These are phyloP conservation scores for Cyanoderma ruficeps DNA, from an alignment of 2,113 vertebrate species.

Conservation along the genomic window DNA sequence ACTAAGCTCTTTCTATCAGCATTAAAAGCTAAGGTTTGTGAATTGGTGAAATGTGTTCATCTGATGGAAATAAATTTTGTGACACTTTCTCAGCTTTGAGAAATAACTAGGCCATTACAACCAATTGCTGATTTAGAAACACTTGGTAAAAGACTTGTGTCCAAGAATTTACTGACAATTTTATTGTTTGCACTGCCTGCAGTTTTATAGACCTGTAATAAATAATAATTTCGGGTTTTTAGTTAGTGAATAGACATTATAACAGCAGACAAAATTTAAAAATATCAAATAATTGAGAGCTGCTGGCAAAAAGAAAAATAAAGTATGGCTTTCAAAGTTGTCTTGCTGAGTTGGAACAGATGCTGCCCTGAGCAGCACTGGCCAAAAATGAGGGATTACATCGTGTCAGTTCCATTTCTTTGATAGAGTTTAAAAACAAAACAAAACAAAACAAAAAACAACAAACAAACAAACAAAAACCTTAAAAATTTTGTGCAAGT, in stretches of 20 bases:
- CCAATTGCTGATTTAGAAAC: not conserved
- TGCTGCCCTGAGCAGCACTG: not conserved
- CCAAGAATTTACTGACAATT: not conserved
- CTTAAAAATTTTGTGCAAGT: not conserved
- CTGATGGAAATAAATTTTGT: conserved; percentile 46
- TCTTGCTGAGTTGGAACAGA: not conserved
- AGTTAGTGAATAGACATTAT: not conserved
- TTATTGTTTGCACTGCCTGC: not conserved
- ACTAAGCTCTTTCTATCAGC: conserved; percentile 47
- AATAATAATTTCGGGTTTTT: not conserved
- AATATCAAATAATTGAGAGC: not conserved
- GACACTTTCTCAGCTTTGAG: conserved; percentile 31
- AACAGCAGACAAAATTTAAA: not conserved
- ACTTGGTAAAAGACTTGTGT: not conserved
- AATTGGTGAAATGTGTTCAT: conserved; percentile 45
- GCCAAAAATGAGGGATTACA: accelerated
- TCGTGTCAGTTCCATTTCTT: not conserved
- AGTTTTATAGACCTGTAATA: not conserved
- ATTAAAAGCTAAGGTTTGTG: conserved; percentile 48
- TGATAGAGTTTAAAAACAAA: not conserved
- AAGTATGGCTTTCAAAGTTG: not conserved
- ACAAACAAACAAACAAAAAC: too few species aligned
- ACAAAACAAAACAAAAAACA: too few species aligned
- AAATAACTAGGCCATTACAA: conserved; percentile 29
- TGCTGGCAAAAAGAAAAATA: not conserved